phyloP scores from a whole-genome alignment of 2,797 vertebrate species.

The Margarornis squamiger region DNA sequence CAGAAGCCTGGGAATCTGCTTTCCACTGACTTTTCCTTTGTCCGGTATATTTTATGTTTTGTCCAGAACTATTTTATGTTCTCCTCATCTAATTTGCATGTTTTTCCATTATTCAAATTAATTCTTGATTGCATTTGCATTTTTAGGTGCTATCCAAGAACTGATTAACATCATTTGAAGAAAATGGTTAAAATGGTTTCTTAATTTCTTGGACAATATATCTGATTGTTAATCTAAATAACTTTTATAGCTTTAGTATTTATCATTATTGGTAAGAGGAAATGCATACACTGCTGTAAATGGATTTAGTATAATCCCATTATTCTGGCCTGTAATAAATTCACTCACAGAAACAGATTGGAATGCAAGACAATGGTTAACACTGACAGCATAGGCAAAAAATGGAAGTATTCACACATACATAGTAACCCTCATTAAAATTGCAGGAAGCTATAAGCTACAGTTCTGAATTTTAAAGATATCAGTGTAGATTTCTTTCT shows the following conservation, averaged over 20 bases:
- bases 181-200: background rate
- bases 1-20: background rate
- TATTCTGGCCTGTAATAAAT: background rate
- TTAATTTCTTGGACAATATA: background rate
- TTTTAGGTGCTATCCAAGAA: background rate
- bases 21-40: background rate
- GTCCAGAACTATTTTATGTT: background rate
- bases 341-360: background rate
- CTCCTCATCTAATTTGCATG: background rate
- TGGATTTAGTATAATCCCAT: background rate
- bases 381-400: background rate
- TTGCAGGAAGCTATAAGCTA: background rate
- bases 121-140: background rate
- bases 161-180: background rate
- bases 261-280: background rate
- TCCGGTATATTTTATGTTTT: background rate
- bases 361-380: background rate
- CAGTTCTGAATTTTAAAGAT: background rate
- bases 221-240: background rate
- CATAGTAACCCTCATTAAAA: background rate
- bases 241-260: background rate
- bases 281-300: conserved; percentile 3
- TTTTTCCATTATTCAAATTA: background rate
- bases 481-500: background rate
- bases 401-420: background rate